A percentile compares a stretch with the other conserved stretches of the same genome.
phyloP scores from a whole-genome alignment of 1,140 invertebrate species.

The Lasioglossum baleicum region DNA sequence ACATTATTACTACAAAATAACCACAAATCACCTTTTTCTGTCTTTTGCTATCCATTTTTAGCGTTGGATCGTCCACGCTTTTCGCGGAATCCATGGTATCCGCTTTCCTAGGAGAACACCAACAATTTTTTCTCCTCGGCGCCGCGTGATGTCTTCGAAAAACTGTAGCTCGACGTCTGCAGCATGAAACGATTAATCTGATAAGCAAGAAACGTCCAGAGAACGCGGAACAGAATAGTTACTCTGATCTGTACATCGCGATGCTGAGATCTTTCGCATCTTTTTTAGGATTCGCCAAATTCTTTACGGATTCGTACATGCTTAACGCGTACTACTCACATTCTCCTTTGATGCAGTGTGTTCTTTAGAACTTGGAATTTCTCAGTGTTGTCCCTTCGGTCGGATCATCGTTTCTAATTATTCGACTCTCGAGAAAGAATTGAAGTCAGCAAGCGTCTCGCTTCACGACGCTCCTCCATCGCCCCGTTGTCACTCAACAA shows the following conservation, averaged over 20 bases:
- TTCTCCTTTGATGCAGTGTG: not conserved
- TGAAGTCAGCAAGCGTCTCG: constrained; percentile 13
- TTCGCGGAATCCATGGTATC: not conserved
- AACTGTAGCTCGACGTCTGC: not conserved
- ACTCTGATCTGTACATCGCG: not conserved
- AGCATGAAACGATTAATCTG: not conserved
- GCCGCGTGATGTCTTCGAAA: not conserved
- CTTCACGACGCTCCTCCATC: not conserved
- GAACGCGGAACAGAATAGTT: not conserved
- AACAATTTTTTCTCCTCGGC: not conserved
- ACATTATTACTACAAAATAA: not conserved
- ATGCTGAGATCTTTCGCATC: not conserved
- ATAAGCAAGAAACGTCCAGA: not conserved
- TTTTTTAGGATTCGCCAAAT: not conserved
- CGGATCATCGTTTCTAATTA: constrained; percentile 5
- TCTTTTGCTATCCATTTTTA: not conserved
- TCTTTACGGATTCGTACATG: not conserved
- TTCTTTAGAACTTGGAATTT: not conserved
- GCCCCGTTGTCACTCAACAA: constrained; percentile 4
- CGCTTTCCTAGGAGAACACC: constrained; percentile 43
- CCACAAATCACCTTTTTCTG: constrained; percentile 6
- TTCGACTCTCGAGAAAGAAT: not conserved
- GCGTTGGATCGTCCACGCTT: not conserved
- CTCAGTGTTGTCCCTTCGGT: not conserved
- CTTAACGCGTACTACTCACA: not conserved